Conservation (phyloP, 2,888 invertebrate genomes). For the Gisinianus flammeolus region DNA sequence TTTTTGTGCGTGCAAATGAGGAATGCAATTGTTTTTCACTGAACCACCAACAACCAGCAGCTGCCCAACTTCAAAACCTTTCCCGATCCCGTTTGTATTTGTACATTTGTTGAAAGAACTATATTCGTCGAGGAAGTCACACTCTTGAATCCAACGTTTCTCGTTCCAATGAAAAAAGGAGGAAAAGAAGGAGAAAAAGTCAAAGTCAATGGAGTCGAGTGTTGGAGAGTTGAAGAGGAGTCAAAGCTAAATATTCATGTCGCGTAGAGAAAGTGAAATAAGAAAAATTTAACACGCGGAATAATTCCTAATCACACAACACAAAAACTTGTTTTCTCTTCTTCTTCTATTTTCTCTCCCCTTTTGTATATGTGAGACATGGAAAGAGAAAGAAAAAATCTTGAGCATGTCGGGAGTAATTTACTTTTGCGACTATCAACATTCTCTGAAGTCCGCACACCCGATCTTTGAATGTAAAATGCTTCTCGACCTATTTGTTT, state of each 20-base stretch:
- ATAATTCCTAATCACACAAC: neutral
- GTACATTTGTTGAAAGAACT: neutral
- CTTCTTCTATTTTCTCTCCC: neutral
- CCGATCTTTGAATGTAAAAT: neutral
- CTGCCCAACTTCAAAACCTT: neutral
- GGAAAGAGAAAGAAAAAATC: neutral
- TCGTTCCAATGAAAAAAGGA: neutral
- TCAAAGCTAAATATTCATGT: neutral
- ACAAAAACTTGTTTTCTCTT: neutral
- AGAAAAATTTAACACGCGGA: conserved; percentile 5
- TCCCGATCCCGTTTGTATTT: neutral
- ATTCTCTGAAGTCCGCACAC: neutral
- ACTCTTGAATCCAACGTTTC: too few species aligned
- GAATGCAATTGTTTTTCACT: neutral
- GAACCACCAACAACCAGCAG: neutral
- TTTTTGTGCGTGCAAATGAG: neutral
- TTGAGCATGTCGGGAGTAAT: neutral
- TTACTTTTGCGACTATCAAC: neutral
- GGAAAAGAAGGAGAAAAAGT: neutral
- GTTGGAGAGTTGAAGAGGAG: neutral
- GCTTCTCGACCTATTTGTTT: too few species aligned
- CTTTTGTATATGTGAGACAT: neutral
- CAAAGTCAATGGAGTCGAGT: neutral
- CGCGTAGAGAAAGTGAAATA: conserved; percentile 1
- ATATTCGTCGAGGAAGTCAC: too few species aligned